Conservation (phyloP, 2,113 vertebrate genomes). For the Triplophysa dalaica region DNA sequence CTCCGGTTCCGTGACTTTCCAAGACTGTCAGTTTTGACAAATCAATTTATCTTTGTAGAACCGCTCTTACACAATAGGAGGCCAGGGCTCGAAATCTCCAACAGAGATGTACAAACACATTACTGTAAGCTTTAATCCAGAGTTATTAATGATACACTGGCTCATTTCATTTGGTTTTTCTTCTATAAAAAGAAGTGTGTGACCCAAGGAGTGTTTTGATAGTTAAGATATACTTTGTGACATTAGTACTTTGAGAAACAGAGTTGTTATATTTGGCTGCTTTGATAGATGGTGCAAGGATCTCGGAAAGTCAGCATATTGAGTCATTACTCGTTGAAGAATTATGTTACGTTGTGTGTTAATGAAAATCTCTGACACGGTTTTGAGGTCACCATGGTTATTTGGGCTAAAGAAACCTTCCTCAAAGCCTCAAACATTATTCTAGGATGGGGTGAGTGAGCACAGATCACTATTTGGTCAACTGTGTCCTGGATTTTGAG, state of each 20-base stretch:
- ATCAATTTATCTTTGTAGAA: background rate
- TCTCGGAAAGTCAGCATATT: constrained; percentile 15
- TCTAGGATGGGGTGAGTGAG: background rate
- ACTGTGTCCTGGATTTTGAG: background rate
- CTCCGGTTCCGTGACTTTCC: background rate
- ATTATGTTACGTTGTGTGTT: constrained; percentile 21
- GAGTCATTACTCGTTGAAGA: constrained; percentile 6
- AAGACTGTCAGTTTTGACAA: background rate
- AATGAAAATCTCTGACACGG: background rate
- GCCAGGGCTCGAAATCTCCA: background rate
- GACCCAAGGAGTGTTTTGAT: background rate
- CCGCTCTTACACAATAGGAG: constrained; percentile 4
- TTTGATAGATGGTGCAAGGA: constrained; percentile 26
- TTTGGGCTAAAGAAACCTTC: constrained; percentile 28
- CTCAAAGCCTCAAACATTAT: background rate
- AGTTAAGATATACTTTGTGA: constrained; percentile 4
- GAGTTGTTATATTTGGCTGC: constrained; percentile 1
- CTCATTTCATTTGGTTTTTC: background rate
- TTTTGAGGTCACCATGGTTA: constrained; percentile 34
- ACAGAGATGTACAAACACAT: constrained; percentile 20
- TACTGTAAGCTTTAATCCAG: background rate
- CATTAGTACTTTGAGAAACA: background rate
- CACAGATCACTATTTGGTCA: background rate
- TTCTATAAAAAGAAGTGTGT: background rate
- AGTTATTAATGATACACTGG: constrained; percentile 10